Percentiles rank a stretch among this genome's conserved stretches.
These are phyloP conservation scores for Tyrannus savana DNA, from an alignment of 2,113 vertebrate species.

Conservation along the genomic window DNA sequence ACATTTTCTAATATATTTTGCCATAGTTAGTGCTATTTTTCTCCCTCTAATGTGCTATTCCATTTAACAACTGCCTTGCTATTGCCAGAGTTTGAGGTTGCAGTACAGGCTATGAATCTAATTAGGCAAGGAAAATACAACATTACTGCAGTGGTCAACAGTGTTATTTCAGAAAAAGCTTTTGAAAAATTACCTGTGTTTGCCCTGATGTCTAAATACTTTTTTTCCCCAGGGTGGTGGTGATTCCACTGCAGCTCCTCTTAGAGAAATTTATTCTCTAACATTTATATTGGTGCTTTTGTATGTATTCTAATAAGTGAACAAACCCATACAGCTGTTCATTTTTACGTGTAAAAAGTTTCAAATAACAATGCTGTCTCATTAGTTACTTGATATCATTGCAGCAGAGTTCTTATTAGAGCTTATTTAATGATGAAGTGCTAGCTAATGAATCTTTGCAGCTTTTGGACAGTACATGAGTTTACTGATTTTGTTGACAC, in stretches of 20 bases:
- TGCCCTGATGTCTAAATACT: neutral
- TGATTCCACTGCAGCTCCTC: neutral
- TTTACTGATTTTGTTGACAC: neutral
- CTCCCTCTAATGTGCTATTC: neutral
- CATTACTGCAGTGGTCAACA: neutral
- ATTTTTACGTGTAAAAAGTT: neutral
- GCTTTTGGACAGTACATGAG: neutral
- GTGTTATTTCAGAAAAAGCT: neutral
- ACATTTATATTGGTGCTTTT: neutral
- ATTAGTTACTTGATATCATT: neutral
- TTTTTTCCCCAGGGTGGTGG: neutral
- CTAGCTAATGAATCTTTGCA: neutral
- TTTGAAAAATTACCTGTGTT: neutral
- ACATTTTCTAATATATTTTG: neutral
- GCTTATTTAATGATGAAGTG: neutral
- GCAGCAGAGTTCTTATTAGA: neutral
- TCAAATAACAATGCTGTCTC: neutral
- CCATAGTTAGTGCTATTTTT: neutral
- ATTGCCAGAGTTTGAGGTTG: neutral
- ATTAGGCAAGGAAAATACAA: neutral
- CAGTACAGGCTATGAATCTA: neutral
- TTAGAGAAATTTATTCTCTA: neutral
- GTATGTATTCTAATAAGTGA: neutral
- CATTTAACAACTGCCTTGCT: neutral
- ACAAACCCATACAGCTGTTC: neutral